Base-by-base conservation (phyloP, 2,113 vertebrate genomes). In the Pyxicephalus adspersus region DNA sequence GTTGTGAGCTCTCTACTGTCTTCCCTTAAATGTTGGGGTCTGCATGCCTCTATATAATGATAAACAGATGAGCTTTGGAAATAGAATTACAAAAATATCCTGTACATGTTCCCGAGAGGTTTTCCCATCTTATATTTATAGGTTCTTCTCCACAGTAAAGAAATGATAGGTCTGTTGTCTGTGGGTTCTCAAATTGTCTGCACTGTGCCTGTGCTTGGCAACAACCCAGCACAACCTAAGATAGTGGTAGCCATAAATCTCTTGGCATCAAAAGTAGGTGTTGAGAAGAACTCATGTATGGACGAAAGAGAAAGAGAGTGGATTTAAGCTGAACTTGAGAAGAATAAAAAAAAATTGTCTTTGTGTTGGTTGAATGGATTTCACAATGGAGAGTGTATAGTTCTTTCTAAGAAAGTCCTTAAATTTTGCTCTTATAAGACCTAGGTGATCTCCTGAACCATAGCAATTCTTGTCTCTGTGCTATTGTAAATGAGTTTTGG, bases 31-130 rank as follows among this genome's bases (percentile, higher is more conserved):
- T 78, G 29, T 23, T 9, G 20, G 29, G 77, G 26, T 28, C 26
- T 23, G 57, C 25, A 60, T 71, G 66, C 57, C 66, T 63, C 67
- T 60, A 64, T 29, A 71, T 80, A 72, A 80, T 72, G 17, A 29
- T 70, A 50, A 80, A 63, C 77, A 80, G 77, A 80, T 80, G 55
- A n/a, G 3, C 26, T 29, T 19, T 19, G 63, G 23, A 16, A 34
- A 23, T 63, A 51, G 19, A 50, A 67, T 28, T 57, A 45, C 58
- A 68, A 68, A 78, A 67, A 68, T 67, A 58, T 58, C 25, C 31
- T n/a, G 5, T 26, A 26, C 25, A 54, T 34, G 34, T 8, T 38
- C n/a, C n/a, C 20, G 28, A 8, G 20, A 28, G 45, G n/a, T n/a
- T 54, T 66, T 77, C 57, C 28, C 63, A 17, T 16, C 34, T 77